Percentiles rank a stretch among this genome's conserved stretches.
Evolutionary conservation across 2,113 vertebrate species (phyloP).

Genomic region (Rana temporaria): DNA sequence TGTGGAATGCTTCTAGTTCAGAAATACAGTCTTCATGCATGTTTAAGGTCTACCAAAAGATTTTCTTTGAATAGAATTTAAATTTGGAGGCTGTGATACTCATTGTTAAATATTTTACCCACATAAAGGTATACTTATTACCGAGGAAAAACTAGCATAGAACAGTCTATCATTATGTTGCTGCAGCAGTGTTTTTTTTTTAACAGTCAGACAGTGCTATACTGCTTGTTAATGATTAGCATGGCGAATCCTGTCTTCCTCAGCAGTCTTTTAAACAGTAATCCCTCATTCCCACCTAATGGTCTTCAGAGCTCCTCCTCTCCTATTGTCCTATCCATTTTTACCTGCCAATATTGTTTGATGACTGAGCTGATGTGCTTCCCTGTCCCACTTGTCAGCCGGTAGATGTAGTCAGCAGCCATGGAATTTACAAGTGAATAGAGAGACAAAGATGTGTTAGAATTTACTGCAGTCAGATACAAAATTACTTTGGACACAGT

Average conservation of each 20-base stretch:
- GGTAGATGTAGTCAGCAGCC: constrained; percentile 85
- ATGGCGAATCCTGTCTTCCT: constrained; percentile 74
- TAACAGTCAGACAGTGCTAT: constrained; percentile 64
- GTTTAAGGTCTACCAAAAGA: too few species aligned
- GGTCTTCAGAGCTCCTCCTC: constrained; percentile 66
- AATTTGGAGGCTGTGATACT: too few species aligned
- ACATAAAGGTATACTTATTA: too few species aligned
- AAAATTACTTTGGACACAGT: too few species aligned
- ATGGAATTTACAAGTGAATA: constrained; percentile 65
- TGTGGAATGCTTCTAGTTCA: too few species aligned
- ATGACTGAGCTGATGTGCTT: constrained; percentile 79
- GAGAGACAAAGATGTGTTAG: too few species aligned
- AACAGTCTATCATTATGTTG: background rate
- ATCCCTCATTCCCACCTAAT: constrained; percentile 80
- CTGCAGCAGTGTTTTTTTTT: constrained; percentile 67
- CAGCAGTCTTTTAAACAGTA: constrained; percentile 80
- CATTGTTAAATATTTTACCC: too few species aligned
- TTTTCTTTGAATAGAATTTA: too few species aligned
- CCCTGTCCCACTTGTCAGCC: constrained; percentile 72
- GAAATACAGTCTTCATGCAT: too few species aligned
- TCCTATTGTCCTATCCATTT: constrained; percentile 70
- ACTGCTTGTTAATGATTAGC: constrained; percentile 76
- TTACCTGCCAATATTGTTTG: constrained; percentile 89
- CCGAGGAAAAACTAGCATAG: too few species aligned
- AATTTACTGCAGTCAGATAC: too few species aligned